These are phyloP conservation scores for Lethrus apterus DNA, from an alignment of 1,140 invertebrate species.

Conservation along the genomic window DNA sequence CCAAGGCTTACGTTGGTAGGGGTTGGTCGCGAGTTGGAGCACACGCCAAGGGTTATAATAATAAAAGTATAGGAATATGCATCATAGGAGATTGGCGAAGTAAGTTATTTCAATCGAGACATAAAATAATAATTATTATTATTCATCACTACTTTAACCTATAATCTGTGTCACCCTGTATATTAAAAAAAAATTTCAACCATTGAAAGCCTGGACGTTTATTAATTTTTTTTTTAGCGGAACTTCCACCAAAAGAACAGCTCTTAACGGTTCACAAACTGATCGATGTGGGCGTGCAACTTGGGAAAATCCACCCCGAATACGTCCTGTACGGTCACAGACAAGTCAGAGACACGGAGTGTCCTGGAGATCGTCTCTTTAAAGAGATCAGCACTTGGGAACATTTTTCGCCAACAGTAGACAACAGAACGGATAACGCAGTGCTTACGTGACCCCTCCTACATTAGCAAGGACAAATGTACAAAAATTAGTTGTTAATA, in stretches of 20 bases:
- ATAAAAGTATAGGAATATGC: slow-evolving; percentile 63
- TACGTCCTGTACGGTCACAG: slow-evolving; percentile 63
- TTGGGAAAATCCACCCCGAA: slow-evolving; percentile 49
- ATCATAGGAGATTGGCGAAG: slow-evolving; percentile 62
- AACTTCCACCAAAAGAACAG: slow-evolving; percentile 51
- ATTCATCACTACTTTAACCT: neutral
- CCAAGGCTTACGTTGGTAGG: slow-evolving; percentile 64
- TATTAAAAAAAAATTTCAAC: too few relatives aligned
- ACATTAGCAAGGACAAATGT: neutral
- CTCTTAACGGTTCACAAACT: slow-evolving; percentile 51
- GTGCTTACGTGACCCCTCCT: slow-evolving; percentile 22
- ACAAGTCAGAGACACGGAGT: slow-evolving; percentile 59
- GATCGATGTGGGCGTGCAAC: slow-evolving; percentile 54
- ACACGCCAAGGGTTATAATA: slow-evolving; percentile 63
- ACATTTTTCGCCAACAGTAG: slow-evolving; percentile 44
- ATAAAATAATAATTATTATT: neutral
- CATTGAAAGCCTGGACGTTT: too few relatives aligned
- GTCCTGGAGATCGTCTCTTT: slow-evolving; percentile 59
- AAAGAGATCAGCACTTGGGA: slow-evolving; percentile 57
- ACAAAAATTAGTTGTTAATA: neutral
- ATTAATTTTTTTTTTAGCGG: slow-evolving; percentile 37
- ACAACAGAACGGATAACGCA: neutral
- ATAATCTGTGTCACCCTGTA: too few relatives aligned
- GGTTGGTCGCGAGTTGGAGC: slow-evolving; percentile 66
- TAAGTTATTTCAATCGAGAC: slow-evolving; percentile 26